phyloP scores from a whole-genome alignment of 2,113 vertebrate species.

The Hystrix brachyura region DNA sequence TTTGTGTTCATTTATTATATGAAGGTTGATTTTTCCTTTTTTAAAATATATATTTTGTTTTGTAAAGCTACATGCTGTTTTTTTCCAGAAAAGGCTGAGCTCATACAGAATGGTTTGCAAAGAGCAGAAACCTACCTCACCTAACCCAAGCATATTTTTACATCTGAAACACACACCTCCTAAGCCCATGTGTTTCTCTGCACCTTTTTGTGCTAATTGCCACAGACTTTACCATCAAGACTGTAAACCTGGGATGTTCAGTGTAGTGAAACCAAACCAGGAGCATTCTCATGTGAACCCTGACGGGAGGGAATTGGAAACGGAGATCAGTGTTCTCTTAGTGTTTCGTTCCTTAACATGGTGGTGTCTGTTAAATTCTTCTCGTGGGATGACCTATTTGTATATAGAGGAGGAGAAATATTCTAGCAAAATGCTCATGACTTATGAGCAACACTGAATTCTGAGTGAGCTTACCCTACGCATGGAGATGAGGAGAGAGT shows the following conservation, averaged over 20 bases:
- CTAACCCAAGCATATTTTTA: background rate
- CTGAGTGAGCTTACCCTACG: background rate
- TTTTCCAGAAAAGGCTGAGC: background rate
- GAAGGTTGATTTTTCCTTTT: background rate
- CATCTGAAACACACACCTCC: background rate
- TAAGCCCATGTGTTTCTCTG: background rate
- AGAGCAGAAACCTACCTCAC: background rate
- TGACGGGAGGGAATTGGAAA: background rate
- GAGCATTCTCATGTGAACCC: background rate
- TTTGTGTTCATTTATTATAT: background rate
- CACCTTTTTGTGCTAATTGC: background rate
- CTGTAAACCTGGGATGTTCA: background rate
- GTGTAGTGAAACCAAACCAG: background rate
- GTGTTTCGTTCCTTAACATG: background rate
- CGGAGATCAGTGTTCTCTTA: background rate
- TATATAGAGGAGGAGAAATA: background rate
- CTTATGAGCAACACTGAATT: background rate
- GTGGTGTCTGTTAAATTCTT: slow-evolving; percentile 37
- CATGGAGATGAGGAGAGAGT: slow-evolving; percentile 32
- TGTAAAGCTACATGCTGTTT: background rate
- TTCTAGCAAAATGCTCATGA: background rate
- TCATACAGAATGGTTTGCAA: background rate
- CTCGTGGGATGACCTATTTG: background rate
- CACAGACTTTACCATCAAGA: background rate
- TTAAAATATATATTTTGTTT: background rate